These are phyloP conservation scores for Watsonalla cultraria DNA, from an alignment of 2,888 invertebrate species.

Conservation along the genomic window DNA sequence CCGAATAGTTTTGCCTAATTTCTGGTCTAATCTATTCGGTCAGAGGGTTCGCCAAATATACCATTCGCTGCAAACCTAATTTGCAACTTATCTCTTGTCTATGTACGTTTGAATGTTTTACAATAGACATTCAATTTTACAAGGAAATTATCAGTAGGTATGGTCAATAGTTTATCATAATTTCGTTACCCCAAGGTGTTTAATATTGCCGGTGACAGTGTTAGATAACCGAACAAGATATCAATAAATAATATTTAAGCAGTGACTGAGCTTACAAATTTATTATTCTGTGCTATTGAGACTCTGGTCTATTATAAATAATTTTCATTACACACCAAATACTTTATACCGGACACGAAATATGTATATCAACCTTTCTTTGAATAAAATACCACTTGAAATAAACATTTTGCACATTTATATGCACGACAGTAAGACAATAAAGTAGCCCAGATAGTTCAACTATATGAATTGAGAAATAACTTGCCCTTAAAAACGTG, in stretches of 20 bases:
- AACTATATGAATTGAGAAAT: not conserved
- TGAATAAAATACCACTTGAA: no score
- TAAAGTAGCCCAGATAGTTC: no score
- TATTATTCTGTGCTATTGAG: no score
- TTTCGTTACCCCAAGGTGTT: not conserved
- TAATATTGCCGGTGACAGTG: not conserved
- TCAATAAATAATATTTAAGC: not conserved
- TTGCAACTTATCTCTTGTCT: not conserved
- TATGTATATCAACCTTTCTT: no score
- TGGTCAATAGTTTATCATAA: slow-evolving; percentile 1
- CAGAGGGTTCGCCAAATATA: not conserved
- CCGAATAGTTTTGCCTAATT: no score
- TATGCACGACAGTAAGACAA: no score
- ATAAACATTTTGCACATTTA: no score
- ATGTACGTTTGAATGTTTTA: not conserved
- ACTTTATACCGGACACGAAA: no score
- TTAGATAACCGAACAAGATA: not conserved
- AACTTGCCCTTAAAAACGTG: not conserved
- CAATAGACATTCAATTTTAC: slow-evolving; percentile 1
- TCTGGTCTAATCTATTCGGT: not conserved
- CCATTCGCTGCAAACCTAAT: not conserved
- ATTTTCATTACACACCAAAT: no score
- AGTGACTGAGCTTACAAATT: no score
- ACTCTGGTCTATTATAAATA: no score
- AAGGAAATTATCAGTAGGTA: slow-evolving; percentile 1